Percentiles rank a stretch among this genome's conserved stretches.
These are phyloP conservation scores for Acrossocheilus wenchowensis DNA, from an alignment of 2,797 vertebrate species.

Conservation along the genomic window DNA sequence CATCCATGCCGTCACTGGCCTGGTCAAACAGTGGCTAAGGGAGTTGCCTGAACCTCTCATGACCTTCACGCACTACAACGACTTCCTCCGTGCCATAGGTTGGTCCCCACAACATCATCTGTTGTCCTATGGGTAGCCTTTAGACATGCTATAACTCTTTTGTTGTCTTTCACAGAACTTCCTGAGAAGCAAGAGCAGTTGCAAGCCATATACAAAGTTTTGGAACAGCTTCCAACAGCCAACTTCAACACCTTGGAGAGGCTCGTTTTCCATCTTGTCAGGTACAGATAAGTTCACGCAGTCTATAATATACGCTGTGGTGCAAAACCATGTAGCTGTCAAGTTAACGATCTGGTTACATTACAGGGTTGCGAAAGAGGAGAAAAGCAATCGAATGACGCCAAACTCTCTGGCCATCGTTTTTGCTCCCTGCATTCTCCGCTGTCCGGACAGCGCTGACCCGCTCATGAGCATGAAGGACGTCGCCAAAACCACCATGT, in stretches of 20 bases:
- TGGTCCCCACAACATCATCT: constrained; percentile 57
- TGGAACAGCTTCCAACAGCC: constrained; percentile 89
- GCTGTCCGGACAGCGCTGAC: constrained; percentile 91
- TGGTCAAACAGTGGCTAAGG: constrained; percentile 96
- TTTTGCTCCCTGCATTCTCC: constrained; percentile 94
- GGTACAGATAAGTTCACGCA: constrained; percentile 70
- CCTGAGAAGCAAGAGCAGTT: constrained; percentile 94
- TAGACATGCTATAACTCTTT: background rate
- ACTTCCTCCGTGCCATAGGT: constrained; percentile 95
- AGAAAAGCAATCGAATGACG: constrained; percentile 96
- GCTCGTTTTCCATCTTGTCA: constrained; percentile 95
- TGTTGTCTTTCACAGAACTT: constrained; percentile 79
- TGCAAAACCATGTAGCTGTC: background rate
- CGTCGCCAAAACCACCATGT: constrained; percentile 95
- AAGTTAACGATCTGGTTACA: background rate
- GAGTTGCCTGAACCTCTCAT: constrained; percentile 95
- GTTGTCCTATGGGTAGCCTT: background rate
- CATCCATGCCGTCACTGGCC: constrained; percentile 94
- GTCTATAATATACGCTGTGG: accelerated
- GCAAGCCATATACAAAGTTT: constrained; percentile 86
- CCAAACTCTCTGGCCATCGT: constrained; percentile 94
- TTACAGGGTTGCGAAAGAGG: constrained; percentile 90
- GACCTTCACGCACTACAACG: constrained; percentile 91
- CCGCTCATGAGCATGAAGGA: constrained; percentile 98
- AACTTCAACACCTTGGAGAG: constrained; percentile 91